Evolutionary conservation across 2,888 invertebrate species (phyloP), one percentile per base, ranked within the genome.

Genomic region (Pandemis heparana): DNA sequence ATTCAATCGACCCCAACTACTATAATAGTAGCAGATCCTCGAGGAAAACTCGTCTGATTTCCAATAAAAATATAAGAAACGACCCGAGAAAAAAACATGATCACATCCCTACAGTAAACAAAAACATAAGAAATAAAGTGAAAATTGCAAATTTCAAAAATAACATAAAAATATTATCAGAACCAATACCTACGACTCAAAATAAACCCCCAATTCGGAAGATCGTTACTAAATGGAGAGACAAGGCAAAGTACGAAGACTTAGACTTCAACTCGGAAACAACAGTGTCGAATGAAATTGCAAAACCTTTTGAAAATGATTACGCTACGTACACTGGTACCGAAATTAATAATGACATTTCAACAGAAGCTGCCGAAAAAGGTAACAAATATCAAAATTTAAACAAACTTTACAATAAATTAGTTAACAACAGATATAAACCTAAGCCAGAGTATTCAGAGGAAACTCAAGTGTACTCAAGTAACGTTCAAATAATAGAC

Each of bases 191-290:
- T 9, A 23, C 12, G 23, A 5, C 75, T 10, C 77, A 80, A 32
- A 84, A 76, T 74, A 92, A 87, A 79, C 87, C 90, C n/a, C 76
- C 83, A 9, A 94, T 93, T 38, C 88, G 83, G 85, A 94, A 93
- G 85, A 89, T 95, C 5, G 78, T 95, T 0, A 95, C 95, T 0
- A 95, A 95, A 86, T 95, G 95, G 95, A 92, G 90, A 0, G 95
- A 95, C 77, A 88, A 89, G 78, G 90, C 93, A 1, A 93, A 92
- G 78, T 85, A 89, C 62, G 90, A 92, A 61, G 92, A 94, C 76
- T 84, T 95, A 76, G 87, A 94, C 75, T 90, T 93, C 76, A 87
- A 90, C 70, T 88, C 88, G 60, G 94, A 95, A 78, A 82, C 83
- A 39, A 82, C 82, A 48, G 78, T 81, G 10, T 83, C 85, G 0